A percentile compares a stretch with the other conserved stretches of the same genome.
phyloP scores from a whole-genome alignment of 2,888 invertebrate genomes.

The Eudemis profundana region DNA sequence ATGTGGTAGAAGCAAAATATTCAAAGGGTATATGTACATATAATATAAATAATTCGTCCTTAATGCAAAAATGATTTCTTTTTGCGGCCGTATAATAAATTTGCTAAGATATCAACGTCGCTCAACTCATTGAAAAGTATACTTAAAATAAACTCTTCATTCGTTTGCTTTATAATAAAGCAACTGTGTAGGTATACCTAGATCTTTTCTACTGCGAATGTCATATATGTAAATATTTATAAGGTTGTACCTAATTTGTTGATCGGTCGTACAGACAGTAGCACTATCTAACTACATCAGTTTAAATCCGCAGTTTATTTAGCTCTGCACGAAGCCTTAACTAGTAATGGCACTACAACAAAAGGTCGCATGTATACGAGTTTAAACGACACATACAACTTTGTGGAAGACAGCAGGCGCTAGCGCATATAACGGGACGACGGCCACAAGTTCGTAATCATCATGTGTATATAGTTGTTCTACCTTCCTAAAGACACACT shows the following conservation, averaged over 20 bases:
- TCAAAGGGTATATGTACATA: conserved; percentile 11
- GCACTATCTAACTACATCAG: conserved; percentile 32
- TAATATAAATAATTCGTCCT: too few species aligned
- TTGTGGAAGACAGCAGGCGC: conserved; percentile 42
- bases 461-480: conserved; percentile 45
- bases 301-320: conserved; percentile 31
- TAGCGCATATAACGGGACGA: conserved; percentile 62
- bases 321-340: conserved; percentile 50
- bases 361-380: neutral
- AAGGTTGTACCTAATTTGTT: conserved; percentile 3
- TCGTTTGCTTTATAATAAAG: too few species aligned
- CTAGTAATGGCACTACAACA: conserved; percentile 42
- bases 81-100: too few species aligned
- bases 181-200: too few species aligned
- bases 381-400: neutral
- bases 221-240: too few species aligned
- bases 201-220: too few species aligned
- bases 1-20: conserved; percentile 4
- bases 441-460: conserved; percentile 46
- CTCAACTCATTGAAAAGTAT: too few species aligned
- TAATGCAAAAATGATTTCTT: conserved; percentile 15
- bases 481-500: conserved; percentile 20
- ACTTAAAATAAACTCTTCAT: too few species aligned
- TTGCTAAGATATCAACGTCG: too few species aligned
- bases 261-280: conserved; percentile 13